Conservation (phyloP, 2,797 vertebrate species). For the Ataeniobius toweri region DNA sequence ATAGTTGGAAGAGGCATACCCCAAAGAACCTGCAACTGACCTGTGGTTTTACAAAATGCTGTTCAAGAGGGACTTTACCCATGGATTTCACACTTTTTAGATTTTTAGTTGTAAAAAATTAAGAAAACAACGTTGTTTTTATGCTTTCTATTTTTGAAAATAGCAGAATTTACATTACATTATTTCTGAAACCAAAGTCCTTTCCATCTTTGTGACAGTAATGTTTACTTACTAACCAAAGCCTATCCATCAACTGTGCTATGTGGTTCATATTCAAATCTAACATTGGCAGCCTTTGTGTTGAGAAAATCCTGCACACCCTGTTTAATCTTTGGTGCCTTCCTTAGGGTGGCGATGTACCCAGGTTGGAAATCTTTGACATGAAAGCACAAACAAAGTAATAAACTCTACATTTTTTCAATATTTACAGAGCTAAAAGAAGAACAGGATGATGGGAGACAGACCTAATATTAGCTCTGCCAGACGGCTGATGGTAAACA, state of each 20-base stretch:
- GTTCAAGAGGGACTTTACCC: too few relatives aligned
- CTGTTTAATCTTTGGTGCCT: not conserved
- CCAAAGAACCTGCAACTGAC: too few relatives aligned
- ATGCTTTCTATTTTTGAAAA: not conserved
- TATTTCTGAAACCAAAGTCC: not conserved
- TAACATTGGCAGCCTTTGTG: not conserved
- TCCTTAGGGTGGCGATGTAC: not conserved
- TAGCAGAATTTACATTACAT: not conserved
- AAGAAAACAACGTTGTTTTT: too few relatives aligned
- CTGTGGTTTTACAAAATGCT: too few relatives aligned
- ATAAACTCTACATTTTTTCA: constrained; percentile 1
- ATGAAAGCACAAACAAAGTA: not conserved
- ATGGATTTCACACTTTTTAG: too few relatives aligned
- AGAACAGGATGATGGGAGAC: constrained; percentile 7
- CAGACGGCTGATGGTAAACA: constrained; percentile 19
- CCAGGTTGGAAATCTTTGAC: not conserved
- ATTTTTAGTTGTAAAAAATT: too few relatives aligned
- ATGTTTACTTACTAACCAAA: not conserved
- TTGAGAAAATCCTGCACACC: not conserved
- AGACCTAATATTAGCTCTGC: not conserved
- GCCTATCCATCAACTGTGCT: not conserved
- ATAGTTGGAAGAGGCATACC: not conserved
- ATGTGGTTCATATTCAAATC: not conserved
- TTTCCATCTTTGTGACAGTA: not conserved
- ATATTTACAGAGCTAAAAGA: constrained; percentile 8